A percentile compares a stretch with the other conserved stretches of the same genome.
These are phyloP conservation scores for Caenorhabditis afra DNA, from an alignment of 2,888 invertebrate genomes.

Conservation along the genomic window DNA sequence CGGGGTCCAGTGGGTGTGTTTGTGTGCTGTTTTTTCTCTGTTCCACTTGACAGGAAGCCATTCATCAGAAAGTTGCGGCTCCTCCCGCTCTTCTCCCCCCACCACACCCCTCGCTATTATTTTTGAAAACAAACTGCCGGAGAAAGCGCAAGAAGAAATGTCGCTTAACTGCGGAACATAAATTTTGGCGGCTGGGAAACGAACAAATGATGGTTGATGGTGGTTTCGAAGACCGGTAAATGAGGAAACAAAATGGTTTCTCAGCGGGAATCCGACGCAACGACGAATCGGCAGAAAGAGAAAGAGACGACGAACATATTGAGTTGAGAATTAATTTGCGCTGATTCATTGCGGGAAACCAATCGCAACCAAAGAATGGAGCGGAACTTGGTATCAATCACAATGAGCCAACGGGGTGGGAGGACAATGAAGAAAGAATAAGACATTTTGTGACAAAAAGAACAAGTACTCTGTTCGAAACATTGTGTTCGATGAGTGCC, in stretches of 20 bases:
- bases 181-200: constrained; percentile 4
- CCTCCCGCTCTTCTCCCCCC: not conserved
- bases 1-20: not conserved
- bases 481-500: not conserved
- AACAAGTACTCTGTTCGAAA: not conserved
- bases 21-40: constrained; percentile 10
- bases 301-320: constrained; percentile 10
- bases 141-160: not conserved
- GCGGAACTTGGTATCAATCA: constrained; percentile 2
- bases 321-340: constrained; percentile 5
- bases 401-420: not conserved
- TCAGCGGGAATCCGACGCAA: constrained; percentile 5
- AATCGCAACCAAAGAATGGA: not conserved
- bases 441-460: not conserved
- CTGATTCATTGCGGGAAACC: constrained; percentile 21
- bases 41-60: constrained; percentile 23
- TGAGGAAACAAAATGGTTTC: constrained; percentile 9
- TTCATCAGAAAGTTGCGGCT: constrained; percentile 47
- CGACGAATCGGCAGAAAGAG: too few relatives aligned
- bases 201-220: not conserved
- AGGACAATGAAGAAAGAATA: not conserved
- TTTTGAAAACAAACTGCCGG: constrained; percentile 10
- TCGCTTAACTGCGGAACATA: not conserved
- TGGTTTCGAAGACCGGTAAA: constrained; percentile 11
- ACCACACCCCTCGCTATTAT: constrained; percentile 11